Base-by-base conservation (phyloP, 2,888 invertebrate genomes). In the Neelides folsomi region DNA sequence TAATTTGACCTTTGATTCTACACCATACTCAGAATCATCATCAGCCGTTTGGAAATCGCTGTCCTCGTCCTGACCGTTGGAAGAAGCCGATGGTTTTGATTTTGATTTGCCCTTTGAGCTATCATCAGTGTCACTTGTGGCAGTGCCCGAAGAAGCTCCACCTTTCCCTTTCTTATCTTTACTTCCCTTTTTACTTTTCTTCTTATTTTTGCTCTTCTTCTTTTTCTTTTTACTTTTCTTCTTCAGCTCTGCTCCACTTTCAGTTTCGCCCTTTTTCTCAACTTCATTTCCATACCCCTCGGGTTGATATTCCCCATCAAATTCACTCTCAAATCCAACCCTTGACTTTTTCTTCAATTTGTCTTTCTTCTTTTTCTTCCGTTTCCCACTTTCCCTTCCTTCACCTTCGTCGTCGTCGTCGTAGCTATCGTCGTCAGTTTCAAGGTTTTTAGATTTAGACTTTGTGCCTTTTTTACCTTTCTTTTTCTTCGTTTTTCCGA, bases 41-140 rank as follows among this genome's bases (percentile, higher is more conserved):
- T n/a, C n/a, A n/a, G n/a, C n/a, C n/a, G n/a, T n/a, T n/a, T n/a
- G n/a, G n/a, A n/a, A n/a, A n/a, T n/a, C n/a, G n/a, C n/a, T n/a
- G n/a, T n/a, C n/a, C n/a, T n/a, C n/a, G n/a, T n/a, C n/a, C n/a
- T n/a, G n/a, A n/a, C n/a, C n/a, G n/a, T n/a, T n/a, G n/a, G n/a
- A n/a, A n/a, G n/a, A 79, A 67, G 63, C 79, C 79, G 1, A 74
- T 72, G 10, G 77, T 71, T 67, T 80, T 81, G 43, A 75, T 76
- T 67, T 82, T 79, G 71, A 80, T 76, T 56, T 79, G 79, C 43
- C 74, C 72, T 19, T 78, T n/a, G 40, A 40, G 36, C 8, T 36
- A 36, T 76, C 59, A 81, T 81, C 64, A 79, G 79, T 36, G 66
- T 64, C 35, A 66, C 57, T 18, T 66, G 56, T 42, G 57, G 53